Conservation (phyloP, 23 tunicate species). For the Aplidium turbinatum region DNA sequence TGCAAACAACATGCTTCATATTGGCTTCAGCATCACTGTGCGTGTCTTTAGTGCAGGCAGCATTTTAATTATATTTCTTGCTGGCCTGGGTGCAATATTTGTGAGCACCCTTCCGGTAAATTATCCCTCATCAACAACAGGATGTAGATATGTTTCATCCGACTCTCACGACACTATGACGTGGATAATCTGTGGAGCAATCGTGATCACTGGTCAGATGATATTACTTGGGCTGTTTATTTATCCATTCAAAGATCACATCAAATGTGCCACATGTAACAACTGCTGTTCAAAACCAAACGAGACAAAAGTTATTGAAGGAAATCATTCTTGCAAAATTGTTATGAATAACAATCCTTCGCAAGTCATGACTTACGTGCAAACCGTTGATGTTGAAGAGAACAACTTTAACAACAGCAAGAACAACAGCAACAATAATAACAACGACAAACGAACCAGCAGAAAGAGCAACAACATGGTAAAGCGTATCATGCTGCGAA, state of each 20-base stretch:
- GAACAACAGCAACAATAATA: neutral
- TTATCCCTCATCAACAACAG: constrained; percentile 1
- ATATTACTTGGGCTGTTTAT: constrained; percentile 15
- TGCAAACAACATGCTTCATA: constrained; percentile 26
- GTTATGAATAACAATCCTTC: no score
- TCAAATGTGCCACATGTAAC: no score
- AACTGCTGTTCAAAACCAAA: no score
- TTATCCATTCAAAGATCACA: constrained; percentile 31
- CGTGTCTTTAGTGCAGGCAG: constrained; percentile 15
- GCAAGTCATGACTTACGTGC: no score
- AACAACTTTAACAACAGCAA: neutral
- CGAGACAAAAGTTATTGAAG: no score
- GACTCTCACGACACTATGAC: neutral
- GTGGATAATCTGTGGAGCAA: neutral
- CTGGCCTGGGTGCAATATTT: constrained; percentile 7
- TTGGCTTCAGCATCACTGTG: constrained; percentile 1
- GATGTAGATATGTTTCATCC: constrained; percentile 8
- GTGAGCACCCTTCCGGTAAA: neutral
- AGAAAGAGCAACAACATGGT: no score
- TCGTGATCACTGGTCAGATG: constrained; percentile 16
- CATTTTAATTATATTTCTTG: constrained; percentile 12
- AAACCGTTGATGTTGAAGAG: no score
- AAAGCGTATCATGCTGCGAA: constrained; percentile 16
- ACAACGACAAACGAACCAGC: constrained; percentile 1
- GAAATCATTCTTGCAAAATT: no score